Conservation (phyloP, 2,113 vertebrate genomes). For the Apistogramma diplotaenia region DNA sequence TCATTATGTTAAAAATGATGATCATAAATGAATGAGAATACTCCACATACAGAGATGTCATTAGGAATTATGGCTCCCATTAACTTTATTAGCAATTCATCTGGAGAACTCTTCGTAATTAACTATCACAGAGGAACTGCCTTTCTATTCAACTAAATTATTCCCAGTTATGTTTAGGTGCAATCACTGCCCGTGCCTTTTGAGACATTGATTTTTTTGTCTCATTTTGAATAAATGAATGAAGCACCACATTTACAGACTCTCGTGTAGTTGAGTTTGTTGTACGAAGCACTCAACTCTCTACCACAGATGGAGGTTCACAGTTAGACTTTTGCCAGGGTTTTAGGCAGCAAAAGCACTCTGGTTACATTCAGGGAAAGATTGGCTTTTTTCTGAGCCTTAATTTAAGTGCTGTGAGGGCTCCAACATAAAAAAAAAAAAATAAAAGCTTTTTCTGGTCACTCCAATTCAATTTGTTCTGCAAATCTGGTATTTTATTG, state of each 20-base stretch:
- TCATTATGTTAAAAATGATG: neutral
- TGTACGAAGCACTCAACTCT: neutral
- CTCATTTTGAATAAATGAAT: neutral
- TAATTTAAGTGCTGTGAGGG: neutral
- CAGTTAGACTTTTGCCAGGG: neutral
- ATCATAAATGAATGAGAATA: neutral
- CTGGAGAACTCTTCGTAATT: neutral
- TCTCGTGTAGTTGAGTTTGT: neutral
- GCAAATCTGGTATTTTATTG: neutral
- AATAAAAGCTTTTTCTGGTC: neutral
- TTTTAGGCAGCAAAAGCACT: neutral
- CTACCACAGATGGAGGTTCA: neutral
- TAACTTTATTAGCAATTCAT: neutral
- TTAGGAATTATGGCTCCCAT: neutral
- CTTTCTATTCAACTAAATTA: neutral
- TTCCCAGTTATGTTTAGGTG: neutral
- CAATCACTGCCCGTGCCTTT: neutral
- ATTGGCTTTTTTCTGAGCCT: neutral
- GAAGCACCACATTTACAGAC: neutral
- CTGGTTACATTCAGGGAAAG: neutral
- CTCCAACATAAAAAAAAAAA: neutral
- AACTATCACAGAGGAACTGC: neutral
- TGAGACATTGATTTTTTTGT: neutral
- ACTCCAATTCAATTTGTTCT: too few species aligned
- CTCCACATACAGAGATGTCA: neutral